Evolutionary conservation across 2,797 vertebrate species (phyloP).

Genomic region (Phylloscopus collybita): DNA sequence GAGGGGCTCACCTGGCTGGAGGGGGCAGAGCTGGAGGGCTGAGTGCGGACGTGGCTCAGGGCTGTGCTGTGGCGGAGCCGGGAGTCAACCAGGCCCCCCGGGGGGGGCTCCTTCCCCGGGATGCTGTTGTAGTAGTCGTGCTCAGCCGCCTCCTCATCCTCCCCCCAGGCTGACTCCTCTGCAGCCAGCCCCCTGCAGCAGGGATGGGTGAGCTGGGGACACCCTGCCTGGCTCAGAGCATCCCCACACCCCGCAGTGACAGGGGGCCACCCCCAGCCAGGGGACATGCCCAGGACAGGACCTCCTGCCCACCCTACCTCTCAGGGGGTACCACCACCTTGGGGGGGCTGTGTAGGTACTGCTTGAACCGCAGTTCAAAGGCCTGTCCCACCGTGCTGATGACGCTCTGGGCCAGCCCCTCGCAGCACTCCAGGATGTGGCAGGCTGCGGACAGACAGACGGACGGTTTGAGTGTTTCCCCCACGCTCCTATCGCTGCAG

Average conservation of each 20-base stretch:
- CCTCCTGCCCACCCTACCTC: conserved; percentile 75
- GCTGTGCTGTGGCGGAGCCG: conserved; percentile 70
- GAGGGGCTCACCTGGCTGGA: conserved; percentile 78
- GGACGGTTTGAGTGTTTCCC: rapidly evolving
- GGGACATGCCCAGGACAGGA: rapidly evolving
- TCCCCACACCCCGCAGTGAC: background rate
- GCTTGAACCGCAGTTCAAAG: conserved; percentile 97
- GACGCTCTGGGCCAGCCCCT: conserved; percentile 92
- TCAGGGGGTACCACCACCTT: conserved; percentile 84
- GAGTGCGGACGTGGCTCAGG: conserved; percentile 78
- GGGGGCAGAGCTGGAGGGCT: conserved; percentile 70
- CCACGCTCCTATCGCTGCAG: rapidly evolving
- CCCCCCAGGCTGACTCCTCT: conserved; percentile 88
- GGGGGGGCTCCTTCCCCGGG: conserved; percentile 94
- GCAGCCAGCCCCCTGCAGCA: conserved; percentile 71
- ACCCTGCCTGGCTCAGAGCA: background rate
- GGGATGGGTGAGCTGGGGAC: background rate
- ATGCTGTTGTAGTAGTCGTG: conserved; percentile 97
- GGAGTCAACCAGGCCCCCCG: conserved; percentile 91
- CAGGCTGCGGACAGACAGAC: conserved; percentile 80
- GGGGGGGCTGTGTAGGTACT: conserved; percentile 94
- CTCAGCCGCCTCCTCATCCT: conserved; percentile 84
- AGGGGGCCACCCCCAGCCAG: background rate
- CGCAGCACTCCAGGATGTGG: conserved; percentile 95
- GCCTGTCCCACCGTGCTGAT: conserved; percentile 98